phyloP scores from a whole-genome alignment of 2,113 vertebrate genomes.

The Picathartes gymnocephalus region DNA sequence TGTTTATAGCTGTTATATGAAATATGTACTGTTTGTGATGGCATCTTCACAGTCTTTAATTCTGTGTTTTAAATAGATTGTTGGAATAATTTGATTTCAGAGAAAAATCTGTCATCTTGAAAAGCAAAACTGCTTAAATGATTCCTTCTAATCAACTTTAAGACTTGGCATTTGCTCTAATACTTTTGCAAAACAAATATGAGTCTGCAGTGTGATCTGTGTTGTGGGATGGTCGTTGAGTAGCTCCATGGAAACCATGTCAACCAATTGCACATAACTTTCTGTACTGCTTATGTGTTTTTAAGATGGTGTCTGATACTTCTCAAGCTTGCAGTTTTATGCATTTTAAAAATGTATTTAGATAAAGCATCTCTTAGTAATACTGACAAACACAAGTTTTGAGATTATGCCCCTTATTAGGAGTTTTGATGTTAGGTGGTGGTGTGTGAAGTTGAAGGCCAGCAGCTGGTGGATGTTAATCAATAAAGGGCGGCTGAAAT shows the following conservation, averaged over 20 bases:
- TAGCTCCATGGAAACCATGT: background rate
- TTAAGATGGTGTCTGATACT: background rate
- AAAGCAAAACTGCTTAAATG: conserved; percentile 8
- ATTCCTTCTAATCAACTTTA: conserved; percentile 33
- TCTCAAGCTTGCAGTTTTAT: background rate
- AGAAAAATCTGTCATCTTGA: conserved; percentile 24
- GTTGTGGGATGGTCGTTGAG: background rate
- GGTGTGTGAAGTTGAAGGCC: background rate
- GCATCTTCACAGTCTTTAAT: background rate
- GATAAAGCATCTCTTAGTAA: background rate
- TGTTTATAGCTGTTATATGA: background rate
- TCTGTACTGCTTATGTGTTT: background rate
- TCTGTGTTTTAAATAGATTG: background rate
- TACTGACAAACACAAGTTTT: background rate
- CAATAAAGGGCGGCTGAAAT: background rate
- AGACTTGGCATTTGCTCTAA: conserved; percentile 3
- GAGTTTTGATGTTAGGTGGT: background rate
- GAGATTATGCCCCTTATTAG: background rate
- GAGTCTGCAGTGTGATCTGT: background rate
- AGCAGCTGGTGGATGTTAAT: background rate
- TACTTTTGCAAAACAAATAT: background rate
- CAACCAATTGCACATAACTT: background rate
- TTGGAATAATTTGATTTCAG: conserved; percentile 15
- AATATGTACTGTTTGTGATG: background rate
- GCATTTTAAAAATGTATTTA: background rate